Base-by-base conservation (phyloP, 1,140 invertebrate genomes). In the Diprion similis region DNA sequence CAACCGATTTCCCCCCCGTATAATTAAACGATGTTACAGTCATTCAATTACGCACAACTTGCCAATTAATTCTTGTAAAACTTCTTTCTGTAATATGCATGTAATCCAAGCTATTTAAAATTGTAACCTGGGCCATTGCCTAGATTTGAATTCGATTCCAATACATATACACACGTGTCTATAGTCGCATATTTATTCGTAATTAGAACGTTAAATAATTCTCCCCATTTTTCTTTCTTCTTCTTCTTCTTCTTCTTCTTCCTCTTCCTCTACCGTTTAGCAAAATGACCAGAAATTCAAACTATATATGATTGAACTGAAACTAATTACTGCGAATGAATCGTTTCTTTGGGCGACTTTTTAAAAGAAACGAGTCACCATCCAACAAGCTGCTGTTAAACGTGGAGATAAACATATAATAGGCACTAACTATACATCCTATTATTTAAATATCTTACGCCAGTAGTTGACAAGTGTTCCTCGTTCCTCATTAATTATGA, bases 401-500 rank as follows among this genome's bases (percentile, higher is more conserved):
- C 51, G 8, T 59, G 1, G 51, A 59, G n/a, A 11, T 59, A 59
- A 59, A 13, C 11, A 59, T 59, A 17, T 9, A 59, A 59, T 59
- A 37, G 24, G 24, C 24, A 37, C 24, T 37, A 37, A 37, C 24
- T 37, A 37, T 37, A 37, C 6, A 37, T 37, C 2, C 24, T 37
- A 37, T 37, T 37, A 37, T 37, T 37, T 37, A 15, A 59, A 59
- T 59, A 59, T 10, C 51, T 59, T 17, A 59, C 51, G 51, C 51
- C 51, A 59, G 51, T 59, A 59, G 51, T 59, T 59, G 51, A 59
- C 51, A 59, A 59, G 51, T 59, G 51, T 59, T 59, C 51, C 51
- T 59, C 51, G 51, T 9, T 59, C 51, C n/a, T 59, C 11, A 9
- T 8, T 17, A 59, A 37, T 37, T 3, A 37, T 37, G 24, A 37